Percentiles rank a stretch among this genome's conserved stretches.
phyloP scores from a whole-genome alignment of 37 sponge, comb jelly and placozoan species.

The Ephydatia muelleri region DNA sequence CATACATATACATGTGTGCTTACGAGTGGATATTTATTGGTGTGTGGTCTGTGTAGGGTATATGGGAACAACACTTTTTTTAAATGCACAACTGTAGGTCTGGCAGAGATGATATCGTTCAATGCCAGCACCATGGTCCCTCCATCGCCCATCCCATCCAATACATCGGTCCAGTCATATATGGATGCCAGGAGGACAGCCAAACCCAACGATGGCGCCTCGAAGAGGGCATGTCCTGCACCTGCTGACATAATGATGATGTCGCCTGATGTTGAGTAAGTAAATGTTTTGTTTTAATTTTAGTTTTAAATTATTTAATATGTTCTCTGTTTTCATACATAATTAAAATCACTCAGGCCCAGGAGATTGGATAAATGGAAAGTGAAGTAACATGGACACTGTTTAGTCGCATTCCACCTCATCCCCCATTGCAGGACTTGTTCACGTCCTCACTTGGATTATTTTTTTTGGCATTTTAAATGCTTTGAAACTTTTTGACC shows the following conservation, averaged over 20 bases:
- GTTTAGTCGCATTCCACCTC: not conserved
- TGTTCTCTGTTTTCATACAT: not conserved
- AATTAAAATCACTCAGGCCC: slow-evolving; percentile 5
- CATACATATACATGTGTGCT: too few relatives aligned
- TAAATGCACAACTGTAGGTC: slow-evolving; percentile 14
- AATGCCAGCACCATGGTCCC: slow-evolving; percentile 51
- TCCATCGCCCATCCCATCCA: slow-evolving; percentile 61
- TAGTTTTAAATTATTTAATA: not conserved
- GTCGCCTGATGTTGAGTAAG: slow-evolving; percentile 26
- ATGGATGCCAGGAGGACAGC: not conserved
- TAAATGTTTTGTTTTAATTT: not conserved
- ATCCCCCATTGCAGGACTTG: not conserved
- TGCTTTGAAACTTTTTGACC: not conserved
- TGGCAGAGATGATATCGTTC: slow-evolving; percentile 55
- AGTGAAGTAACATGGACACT: not conserved
- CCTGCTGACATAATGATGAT: slow-evolving; percentile 22
- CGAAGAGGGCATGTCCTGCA: not conserved
- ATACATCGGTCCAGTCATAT: slow-evolving; percentile 8
- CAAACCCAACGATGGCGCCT: not conserved
- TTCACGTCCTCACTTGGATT: not conserved
- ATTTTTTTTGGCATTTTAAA: not conserved
- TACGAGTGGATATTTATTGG: too few relatives aligned
- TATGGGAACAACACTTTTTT: too few relatives aligned
- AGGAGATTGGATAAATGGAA: slow-evolving; percentile 28
- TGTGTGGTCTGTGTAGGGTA: too few relatives aligned